Evolutionary conservation across 2,113 vertebrate species (phyloP), one percentile per base, ranked within the genome.

Genomic region (Limnothrissa miodon): DNA sequence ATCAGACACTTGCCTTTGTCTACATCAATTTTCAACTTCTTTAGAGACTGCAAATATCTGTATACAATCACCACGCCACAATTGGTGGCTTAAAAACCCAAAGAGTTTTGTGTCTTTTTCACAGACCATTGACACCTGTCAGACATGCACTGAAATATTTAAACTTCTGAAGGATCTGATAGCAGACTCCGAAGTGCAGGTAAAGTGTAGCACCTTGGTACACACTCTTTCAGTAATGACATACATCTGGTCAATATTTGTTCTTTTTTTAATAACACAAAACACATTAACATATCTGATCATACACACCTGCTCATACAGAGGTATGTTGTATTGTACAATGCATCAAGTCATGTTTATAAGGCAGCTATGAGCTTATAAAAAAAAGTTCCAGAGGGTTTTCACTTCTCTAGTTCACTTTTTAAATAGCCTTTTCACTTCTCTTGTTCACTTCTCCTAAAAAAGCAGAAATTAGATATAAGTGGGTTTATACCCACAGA

Each of bases 101-200:
- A n/a, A n/a, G n/a, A 48, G 11, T 15, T 48, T 70, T 70, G 62
- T 74, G 10, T 39, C 25, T 74, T 25, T 59, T 48, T 87, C 29
- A 5, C 62, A 95, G 94, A 88, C 9, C 5, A 90, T 90, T 15
- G 91, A 93, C 48, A 44, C 86, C 78, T 95, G 94, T 84, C 82
- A 93, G 70, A 93, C 95, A 88, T 95, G 94, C 85, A 92, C 88
- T 29, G 81, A 93, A 80, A 94, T 95, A 85, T 85, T 95, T 84
- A 83, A 90, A 79, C 88, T 93, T 9, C 79, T 95, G 6, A 86
- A 19, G 29, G 91, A 93, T 86, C n/a, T 95, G 85, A 23, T 93
- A 5, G 92, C 90, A 70, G 90, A 90, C 19, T 1, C 87, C 44
- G 91, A 92, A 19, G 48, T 94, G 17, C 91, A 94, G 94, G 94